Conservation (phyloP, 2,113 vertebrate species). For the Bothrops jararaca region DNA sequence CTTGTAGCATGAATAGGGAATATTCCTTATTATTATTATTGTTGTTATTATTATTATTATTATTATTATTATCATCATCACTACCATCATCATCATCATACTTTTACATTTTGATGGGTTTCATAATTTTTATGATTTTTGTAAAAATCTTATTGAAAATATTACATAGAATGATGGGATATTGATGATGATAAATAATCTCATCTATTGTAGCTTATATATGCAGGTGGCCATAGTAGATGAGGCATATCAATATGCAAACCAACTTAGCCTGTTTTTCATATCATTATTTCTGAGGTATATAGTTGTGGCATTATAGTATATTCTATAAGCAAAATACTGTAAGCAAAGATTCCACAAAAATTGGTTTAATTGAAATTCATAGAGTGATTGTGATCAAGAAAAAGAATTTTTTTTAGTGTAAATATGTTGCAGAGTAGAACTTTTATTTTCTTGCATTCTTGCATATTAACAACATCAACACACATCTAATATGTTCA, state of each 20-base stretch:
- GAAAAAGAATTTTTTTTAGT: not conserved
- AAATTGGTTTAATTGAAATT: not conserved
- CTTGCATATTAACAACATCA: slow-evolving; percentile 1
- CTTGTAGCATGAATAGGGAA: not conserved
- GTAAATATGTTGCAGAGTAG: not conserved
- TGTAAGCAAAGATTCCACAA: not conserved
- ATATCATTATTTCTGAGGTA: not conserved
- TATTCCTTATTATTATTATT: not conserved
- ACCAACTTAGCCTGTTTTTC: not conserved
- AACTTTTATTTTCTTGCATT: slow-evolving; percentile 14
- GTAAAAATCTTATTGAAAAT: not conserved
- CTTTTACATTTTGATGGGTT: not conserved
- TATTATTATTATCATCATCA: no score
- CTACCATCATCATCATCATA: no score
- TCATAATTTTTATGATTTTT: not conserved
- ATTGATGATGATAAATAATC: not conserved
- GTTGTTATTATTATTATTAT: not conserved
- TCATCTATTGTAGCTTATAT: not conserved
- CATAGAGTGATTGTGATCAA: not conserved
- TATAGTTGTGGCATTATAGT: not conserved
- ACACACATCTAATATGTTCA: slow-evolving; percentile 6
- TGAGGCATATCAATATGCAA: not conserved
- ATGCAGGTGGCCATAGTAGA: not conserved
- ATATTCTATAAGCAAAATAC: not conserved
- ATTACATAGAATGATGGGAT: not conserved